Percentiles rank a stretch among this genome's conserved stretches.
Evolutionary conservation across 1,140 invertebrate species (phyloP).

Genomic region (Calephelis virginiensis): DNA sequence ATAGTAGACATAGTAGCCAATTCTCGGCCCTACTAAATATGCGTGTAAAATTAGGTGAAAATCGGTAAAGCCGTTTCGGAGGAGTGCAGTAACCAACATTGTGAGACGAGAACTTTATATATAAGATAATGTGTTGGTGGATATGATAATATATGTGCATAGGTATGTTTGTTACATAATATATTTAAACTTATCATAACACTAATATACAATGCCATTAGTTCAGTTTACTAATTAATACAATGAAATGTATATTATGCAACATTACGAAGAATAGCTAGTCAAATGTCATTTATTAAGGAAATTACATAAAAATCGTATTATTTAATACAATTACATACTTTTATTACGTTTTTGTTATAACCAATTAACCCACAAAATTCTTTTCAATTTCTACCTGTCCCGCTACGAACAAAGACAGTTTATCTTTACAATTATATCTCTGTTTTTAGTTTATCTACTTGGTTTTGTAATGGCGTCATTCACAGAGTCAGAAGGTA

Average conservation of each 20-base stretch:
- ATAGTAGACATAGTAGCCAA: too few relatives aligned
- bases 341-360: slow-evolving; percentile 15
- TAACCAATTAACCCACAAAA: slow-evolving; percentile 17
- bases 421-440: slow-evolving; percentile 14
- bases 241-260: slow-evolving; percentile 3
- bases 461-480: slow-evolving; percentile 11
- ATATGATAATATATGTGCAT: too few relatives aligned
- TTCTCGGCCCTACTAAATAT: too few relatives aligned
- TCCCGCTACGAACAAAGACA: slow-evolving; percentile 7
- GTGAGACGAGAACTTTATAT: too few relatives aligned
- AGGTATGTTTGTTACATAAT: too few relatives aligned
- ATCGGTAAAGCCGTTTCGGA: too few relatives aligned
- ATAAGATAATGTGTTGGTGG: too few relatives aligned
- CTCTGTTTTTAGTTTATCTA: not conserved
- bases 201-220: too few relatives aligned
- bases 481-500: not conserved
- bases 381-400: not conserved
- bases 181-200: too few relatives aligned
- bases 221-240: too few relatives aligned
- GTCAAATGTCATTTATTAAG: slow-evolving; percentile 1
- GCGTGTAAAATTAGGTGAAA: too few relatives aligned
- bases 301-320: slow-evolving; percentile 12
- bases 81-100: too few relatives aligned
- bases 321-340: slow-evolving; percentile 9
- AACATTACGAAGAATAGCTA: not conserved